Evolutionary conservation across 1,140 invertebrate genomes (phyloP).

Genomic region (Leguminivora glycinivorella): DNA sequence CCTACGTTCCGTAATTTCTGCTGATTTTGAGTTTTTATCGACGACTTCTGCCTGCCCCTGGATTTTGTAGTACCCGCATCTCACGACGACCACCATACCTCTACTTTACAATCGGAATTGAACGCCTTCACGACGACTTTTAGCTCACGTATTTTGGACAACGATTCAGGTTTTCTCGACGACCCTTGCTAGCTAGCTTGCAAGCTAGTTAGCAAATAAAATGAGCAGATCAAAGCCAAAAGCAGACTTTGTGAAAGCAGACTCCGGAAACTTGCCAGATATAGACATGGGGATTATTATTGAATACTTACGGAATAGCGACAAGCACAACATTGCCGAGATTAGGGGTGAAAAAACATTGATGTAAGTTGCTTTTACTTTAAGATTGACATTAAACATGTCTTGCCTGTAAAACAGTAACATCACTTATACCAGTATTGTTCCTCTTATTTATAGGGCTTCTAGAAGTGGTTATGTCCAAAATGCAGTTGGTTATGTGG

Average conservation of each 20-base stretch:
- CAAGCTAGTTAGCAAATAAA: background rate
- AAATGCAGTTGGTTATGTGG: too few species aligned
- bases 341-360: constrained; percentile 28
- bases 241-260: constrained; percentile 18
- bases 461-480: constrained; percentile 31
- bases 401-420: background rate
- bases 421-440: background rate
- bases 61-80: background rate
- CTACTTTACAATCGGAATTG: background rate
- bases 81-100: background rate
- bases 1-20: background rate
- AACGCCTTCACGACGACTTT: background rate
- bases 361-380: too few species aligned
- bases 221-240: background rate
- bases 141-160: background rate
- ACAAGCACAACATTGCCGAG: constrained; percentile 27
- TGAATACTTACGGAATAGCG: constrained; percentile 26
- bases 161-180: background rate
- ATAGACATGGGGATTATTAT: constrained; percentile 25
- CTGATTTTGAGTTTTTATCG: background rate
- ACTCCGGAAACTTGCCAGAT: constrained; percentile 30
- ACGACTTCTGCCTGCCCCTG: background rate
- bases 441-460: constrained; percentile 41
- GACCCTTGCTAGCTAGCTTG: background rate
- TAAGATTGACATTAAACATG: background rate